Evolutionary conservation across 2,113 vertebrate species (phyloP).

Genomic region (Entelurus aequoreus): DNA sequence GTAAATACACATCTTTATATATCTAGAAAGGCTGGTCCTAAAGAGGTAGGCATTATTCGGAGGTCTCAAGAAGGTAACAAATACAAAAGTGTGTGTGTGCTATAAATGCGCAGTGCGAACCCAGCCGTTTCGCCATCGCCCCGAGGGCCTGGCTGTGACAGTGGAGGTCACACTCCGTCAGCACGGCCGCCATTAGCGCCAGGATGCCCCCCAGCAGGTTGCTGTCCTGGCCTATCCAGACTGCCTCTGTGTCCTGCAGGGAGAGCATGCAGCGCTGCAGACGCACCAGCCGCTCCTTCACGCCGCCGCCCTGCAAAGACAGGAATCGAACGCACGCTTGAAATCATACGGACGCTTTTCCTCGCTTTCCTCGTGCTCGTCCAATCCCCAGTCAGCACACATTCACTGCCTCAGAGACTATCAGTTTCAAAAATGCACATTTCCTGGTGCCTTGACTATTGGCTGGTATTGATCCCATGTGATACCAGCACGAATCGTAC

Average conservation of each 20-base stretch:
- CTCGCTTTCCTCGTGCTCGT: too few relatives aligned
- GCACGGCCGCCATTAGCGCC: conserved; percentile 73
- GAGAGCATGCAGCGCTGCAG: conserved; percentile 71
- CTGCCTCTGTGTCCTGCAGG: conserved; percentile 63
- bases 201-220: conserved; percentile 68
- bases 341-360: neutral
- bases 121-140: conserved; percentile 68
- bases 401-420: too few relatives aligned
- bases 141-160: conserved; percentile 72
- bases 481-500: too few relatives aligned
- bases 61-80: too few relatives aligned
- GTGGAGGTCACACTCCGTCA: conserved; percentile 77
- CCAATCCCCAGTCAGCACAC: too few relatives aligned
- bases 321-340: neutral
- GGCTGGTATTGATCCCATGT: too few relatives aligned
- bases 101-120: conserved; percentile 51
- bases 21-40: too few relatives aligned
- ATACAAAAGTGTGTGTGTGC: conserved; percentile 19
- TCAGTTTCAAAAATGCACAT: too few relatives aligned
- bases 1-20: too few relatives aligned
- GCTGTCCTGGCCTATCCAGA: conserved; percentile 46
- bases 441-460: too few relatives aligned
- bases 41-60: too few relatives aligned
- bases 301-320: conserved; percentile 50
- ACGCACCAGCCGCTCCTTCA: conserved; percentile 65